phyloP scores from a whole-genome alignment of 2,797 vertebrate species.

The Scolopax rusticola region DNA sequence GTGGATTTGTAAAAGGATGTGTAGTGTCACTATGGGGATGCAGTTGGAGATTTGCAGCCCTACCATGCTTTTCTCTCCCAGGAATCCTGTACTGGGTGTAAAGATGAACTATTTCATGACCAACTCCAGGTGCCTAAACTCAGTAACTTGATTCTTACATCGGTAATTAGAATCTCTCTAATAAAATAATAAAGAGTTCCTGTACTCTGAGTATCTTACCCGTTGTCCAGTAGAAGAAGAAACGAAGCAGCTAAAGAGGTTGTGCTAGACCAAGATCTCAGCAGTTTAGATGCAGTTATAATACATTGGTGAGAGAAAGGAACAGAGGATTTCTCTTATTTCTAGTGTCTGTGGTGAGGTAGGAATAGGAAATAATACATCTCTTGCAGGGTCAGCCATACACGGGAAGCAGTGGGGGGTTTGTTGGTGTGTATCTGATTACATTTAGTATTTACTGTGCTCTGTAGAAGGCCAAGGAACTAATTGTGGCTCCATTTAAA shows the following conservation, averaged over 20 bases:
- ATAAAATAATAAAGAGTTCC: constrained; percentile 66
- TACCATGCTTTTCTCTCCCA: not conserved
- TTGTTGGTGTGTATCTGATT: not conserved
- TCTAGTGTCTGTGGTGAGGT: not conserved
- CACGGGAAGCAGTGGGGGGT: not conserved
- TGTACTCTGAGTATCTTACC: not conserved
- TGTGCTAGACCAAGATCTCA: not conserved
- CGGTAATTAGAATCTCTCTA: constrained; percentile 57
- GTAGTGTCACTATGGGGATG: not conserved
- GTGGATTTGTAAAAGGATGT: too few species aligned
- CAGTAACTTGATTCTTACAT: constrained; percentile 1
- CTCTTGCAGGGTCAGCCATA: not conserved
- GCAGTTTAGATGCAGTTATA: not conserved
- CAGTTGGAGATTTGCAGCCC: not conserved
- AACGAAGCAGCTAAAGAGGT: not conserved
- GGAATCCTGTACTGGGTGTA: not conserved
- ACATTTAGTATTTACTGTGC: not conserved
- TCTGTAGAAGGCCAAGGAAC: not conserved
- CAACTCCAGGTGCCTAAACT: not conserved
- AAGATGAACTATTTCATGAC: constrained; percentile 3
- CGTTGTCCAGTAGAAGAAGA: not conserved
- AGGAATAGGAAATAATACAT: not conserved
- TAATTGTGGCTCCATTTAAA: not conserved
- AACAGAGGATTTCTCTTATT: not conserved
- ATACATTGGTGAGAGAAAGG: not conserved